These are phyloP conservation scores for Lerista edwardsae DNA, from an alignment of 2,797 vertebrate species.

Conservation along the genomic window DNA sequence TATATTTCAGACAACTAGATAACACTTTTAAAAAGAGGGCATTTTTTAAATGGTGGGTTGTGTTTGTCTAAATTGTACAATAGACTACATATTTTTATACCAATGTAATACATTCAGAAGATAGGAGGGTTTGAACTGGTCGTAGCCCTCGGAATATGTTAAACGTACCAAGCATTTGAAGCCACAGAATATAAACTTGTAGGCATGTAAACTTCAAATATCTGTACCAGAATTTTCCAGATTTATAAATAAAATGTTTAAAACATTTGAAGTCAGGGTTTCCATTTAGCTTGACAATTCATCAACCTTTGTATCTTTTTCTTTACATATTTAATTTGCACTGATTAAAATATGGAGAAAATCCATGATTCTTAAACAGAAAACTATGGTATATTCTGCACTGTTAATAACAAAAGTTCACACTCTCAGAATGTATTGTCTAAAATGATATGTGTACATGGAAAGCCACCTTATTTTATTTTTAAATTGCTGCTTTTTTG, in stretches of 20 bases:
- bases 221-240: not conserved
- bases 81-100: not conserved
- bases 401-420: not conserved
- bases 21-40: not conserved
- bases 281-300: not conserved
- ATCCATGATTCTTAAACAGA: not conserved
- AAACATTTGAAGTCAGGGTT: not conserved
- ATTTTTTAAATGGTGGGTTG: not conserved
- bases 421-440: not conserved
- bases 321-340: not conserved
- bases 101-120: not conserved
- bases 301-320: not conserved
- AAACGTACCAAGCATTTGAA: not conserved
- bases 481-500: not conserved
- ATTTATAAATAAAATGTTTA: not conserved
- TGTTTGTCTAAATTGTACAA: not conserved
- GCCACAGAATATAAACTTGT: not conserved
- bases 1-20: not conserved
- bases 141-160: not conserved
- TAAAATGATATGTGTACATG: not conserved
- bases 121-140: not conserved
- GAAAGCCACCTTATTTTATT: not conserved
- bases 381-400: not conserved
- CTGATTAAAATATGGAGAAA: not conserved
- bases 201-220: conserved; percentile 2